These are phyloP conservation scores for Sphyrna mokarran DNA, from an alignment of 2,113 vertebrate species.

Conservation along the genomic window DNA sequence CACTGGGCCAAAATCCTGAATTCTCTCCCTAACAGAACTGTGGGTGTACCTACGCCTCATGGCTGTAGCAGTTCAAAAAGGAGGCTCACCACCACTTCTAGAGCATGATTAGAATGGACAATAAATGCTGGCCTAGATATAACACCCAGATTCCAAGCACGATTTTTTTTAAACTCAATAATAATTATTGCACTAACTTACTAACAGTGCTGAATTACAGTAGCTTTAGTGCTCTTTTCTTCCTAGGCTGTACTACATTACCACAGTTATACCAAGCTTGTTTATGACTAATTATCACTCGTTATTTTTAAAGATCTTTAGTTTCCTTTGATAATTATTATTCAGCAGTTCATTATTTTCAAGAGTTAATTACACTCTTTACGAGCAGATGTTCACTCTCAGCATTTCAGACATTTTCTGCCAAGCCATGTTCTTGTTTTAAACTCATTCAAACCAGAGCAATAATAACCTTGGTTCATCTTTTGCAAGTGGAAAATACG, in stretches of 20 bases:
- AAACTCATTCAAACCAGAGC: background rate
- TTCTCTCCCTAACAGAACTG: too few relatives aligned
- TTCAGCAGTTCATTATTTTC: conserved; percentile 17
- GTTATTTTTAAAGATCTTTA: conserved; percentile 16
- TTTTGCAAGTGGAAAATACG: background rate
- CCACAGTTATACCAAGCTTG: background rate
- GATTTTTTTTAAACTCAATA: too few relatives aligned
- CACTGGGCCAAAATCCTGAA: too few relatives aligned
- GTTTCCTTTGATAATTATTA: background rate
- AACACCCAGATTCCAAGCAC: too few relatives aligned
- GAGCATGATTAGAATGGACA: too few relatives aligned
- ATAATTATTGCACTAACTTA: background rate
- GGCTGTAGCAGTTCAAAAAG: too few relatives aligned
- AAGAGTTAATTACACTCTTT: conserved; percentile 20
- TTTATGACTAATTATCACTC: background rate
- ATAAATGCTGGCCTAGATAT: too few relatives aligned
- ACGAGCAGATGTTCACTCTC: conserved; percentile 16
- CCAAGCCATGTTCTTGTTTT: background rate
- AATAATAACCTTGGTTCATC: background rate
- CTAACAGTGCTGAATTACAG: background rate
- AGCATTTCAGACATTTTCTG: background rate
- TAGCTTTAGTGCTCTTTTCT: background rate
- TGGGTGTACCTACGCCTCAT: too few relatives aligned
- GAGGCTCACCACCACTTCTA: too few relatives aligned
- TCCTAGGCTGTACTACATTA: background rate